Percentiles rank a stretch among this genome's conserved stretches.
Evolutionary conservation across 2,888 invertebrate genomes (phyloP).

Genomic region (Drosophila sordidula): DNA sequence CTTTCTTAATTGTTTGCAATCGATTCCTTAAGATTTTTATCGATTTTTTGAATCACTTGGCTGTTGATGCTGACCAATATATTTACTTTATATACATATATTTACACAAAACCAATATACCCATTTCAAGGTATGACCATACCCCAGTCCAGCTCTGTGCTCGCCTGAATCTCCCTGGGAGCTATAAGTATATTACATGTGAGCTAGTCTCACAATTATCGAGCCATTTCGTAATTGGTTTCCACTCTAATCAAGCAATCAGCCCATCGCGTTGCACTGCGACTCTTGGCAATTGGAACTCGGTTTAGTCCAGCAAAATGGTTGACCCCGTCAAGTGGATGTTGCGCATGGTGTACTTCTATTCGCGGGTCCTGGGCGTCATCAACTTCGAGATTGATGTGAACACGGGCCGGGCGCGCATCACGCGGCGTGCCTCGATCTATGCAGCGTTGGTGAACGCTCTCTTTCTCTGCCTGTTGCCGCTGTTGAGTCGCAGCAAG

Average conservation of each 20-base stretch:
- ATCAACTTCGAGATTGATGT: conserved; percentile 60
- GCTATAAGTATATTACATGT: neutral
- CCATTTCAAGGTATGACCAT: too few species aligned
- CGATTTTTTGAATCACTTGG: too few species aligned
- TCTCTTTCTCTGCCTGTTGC: conserved; percentile 12
- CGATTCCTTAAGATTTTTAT: too few species aligned
- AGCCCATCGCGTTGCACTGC: neutral
- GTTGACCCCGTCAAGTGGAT: conserved; percentile 33
- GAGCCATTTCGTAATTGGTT: conserved; percentile 18
- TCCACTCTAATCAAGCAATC: conserved; percentile 6
- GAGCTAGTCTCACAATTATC: neutral
- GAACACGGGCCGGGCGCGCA: conserved; percentile 31
- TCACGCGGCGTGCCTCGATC: conserved; percentile 41
- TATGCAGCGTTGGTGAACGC: conserved; percentile 35
- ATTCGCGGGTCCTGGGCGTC: conserved; percentile 52
- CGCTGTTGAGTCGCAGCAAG: neutral
- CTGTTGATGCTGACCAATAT: too few species aligned
- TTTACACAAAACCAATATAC: too few species aligned
- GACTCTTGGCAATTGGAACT: neutral
- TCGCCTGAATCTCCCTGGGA: too few species aligned
- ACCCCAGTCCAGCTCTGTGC: neutral
- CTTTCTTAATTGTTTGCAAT: too few species aligned
- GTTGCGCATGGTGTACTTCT: conserved; percentile 44
- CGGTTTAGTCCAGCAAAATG: conserved; percentile 46
- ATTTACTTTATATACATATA: too few species aligned